Conservation (phyloP, 2,113 vertebrate genomes). For the Bubalus kerabau region DNA sequence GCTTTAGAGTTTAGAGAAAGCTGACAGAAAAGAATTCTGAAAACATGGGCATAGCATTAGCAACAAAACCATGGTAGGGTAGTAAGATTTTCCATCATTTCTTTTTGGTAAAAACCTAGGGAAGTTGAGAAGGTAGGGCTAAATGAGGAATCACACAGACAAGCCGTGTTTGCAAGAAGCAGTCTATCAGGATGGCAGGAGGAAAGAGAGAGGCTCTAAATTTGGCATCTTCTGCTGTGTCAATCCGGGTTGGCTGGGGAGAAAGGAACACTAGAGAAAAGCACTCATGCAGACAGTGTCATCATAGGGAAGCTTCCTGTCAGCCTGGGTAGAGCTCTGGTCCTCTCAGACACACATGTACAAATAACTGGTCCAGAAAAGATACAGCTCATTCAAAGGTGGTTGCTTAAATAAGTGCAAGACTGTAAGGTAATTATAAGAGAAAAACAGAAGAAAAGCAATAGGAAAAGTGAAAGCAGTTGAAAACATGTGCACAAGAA, state of each 20-base stretch:
- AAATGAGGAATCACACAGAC: not conserved
- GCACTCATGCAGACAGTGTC: rapidly evolving
- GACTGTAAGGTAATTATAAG: not conserved
- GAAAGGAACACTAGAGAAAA: not conserved
- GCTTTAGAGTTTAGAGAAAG: not conserved
- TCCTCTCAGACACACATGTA: not conserved
- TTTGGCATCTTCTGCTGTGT: not conserved
- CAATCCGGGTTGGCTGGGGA: not conserved
- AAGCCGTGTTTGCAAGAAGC: not conserved
- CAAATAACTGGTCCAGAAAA: not conserved
- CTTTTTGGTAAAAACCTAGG: not conserved
- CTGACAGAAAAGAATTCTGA: not conserved
- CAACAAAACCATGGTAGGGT: not conserved
- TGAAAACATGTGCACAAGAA: not conserved
- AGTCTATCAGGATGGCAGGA: not conserved
- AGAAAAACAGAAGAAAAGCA: not conserved
- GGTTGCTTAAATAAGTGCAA: not conserved
- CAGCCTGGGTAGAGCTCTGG: not conserved
- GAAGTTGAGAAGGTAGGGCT: not conserved
- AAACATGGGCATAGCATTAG: not conserved
- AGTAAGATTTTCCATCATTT: not conserved
- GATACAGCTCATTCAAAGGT: not conserved
- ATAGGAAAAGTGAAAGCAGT: not conserved
- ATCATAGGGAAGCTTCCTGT: not conserved
- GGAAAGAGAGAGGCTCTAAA: not conserved